Percentiles rank a stretch among this genome's conserved stretches.
phyloP scores from a whole-genome alignment of 2,113 vertebrate genomes.

The Proterorhinus semilunaris region DNA sequence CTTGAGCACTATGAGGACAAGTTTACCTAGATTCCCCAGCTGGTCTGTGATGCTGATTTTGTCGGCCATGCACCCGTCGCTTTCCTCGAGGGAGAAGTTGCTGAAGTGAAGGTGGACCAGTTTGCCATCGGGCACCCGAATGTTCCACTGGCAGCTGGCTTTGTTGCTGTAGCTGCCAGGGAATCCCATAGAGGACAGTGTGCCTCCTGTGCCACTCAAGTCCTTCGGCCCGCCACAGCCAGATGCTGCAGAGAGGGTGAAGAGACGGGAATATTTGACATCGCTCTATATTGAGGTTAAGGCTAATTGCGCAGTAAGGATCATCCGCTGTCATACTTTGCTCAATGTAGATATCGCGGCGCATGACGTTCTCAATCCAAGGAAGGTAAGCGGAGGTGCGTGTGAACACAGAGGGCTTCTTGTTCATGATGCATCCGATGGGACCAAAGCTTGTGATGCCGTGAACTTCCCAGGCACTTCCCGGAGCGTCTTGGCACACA shows the following conservation, averaged over 20 bases:
- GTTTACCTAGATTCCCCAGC: constrained; percentile 65
- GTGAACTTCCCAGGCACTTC: constrained; percentile 71
- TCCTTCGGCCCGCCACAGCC: constrained; percentile 73
- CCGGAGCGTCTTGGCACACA: constrained; percentile 68
- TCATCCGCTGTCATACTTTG: constrained; percentile 61
- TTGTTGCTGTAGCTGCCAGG: constrained; percentile 69
- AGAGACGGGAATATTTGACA: constrained; percentile 10
- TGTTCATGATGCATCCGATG: constrained; percentile 77
- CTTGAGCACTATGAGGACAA: not conserved
- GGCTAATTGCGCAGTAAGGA: constrained; percentile 17
- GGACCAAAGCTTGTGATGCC: constrained; percentile 81
- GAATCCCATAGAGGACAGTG: constrained; percentile 66
- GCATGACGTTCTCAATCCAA: constrained; percentile 75
- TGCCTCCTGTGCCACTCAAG: constrained; percentile 56
- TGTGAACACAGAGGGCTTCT: constrained; percentile 80
- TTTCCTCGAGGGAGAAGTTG: constrained; percentile 77
- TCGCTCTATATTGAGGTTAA: constrained; percentile 12
- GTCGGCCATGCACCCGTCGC: constrained; percentile 67
- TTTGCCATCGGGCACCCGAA: constrained; percentile 67
- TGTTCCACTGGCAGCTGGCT: constrained; percentile 75
- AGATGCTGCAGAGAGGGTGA: constrained; percentile 61
- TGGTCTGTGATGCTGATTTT: constrained; percentile 68
- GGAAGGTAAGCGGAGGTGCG: constrained; percentile 73
- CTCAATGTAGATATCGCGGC: constrained; percentile 70
- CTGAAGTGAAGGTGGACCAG: constrained; percentile 72